Percentiles rank a stretch among this genome's conserved stretches.
Conservation (phyloP, 2,888 invertebrate species). For the Tanytarsus gracilentus region DNA sequence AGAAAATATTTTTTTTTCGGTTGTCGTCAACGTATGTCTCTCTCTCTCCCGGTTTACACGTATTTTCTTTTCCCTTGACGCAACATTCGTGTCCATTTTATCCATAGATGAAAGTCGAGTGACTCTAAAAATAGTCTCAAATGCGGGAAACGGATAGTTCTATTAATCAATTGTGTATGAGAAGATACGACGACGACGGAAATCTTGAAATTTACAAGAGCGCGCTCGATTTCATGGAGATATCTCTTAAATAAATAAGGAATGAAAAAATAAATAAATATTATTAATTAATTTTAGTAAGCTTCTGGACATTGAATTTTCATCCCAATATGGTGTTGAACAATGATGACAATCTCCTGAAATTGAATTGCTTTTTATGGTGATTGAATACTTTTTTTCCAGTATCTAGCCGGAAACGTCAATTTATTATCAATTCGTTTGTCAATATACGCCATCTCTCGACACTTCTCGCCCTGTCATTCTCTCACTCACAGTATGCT, state of each 20-base stretch:
- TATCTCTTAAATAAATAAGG: background rate
- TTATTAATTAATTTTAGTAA: too few species aligned
- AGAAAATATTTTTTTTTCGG: background rate
- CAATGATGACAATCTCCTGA: too few species aligned
- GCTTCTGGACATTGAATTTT: too few species aligned
- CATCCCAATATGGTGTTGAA: too few species aligned
- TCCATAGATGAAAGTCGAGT: background rate
- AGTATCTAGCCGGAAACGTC: slow-evolving; percentile 27
- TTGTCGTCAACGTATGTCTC: too few species aligned
- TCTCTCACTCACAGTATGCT: background rate
- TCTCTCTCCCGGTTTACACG: too few species aligned
- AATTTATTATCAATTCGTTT: slow-evolving; percentile 28
- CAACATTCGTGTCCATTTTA: slow-evolving; percentile 18
- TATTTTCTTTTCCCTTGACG: too few species aligned
- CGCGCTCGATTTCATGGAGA: background rate
- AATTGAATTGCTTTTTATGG: background rate
- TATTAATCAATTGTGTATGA: slow-evolving; percentile 21
- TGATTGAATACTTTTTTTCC: background rate
- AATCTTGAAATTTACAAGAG: slow-evolving; percentile 17
- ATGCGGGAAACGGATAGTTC: slow-evolving; percentile 15
- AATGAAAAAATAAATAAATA: background rate
- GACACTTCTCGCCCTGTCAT: slow-evolving; percentile 5
- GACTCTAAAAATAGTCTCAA: background rate
- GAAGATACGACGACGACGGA: background rate
- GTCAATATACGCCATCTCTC: too few species aligned